Base-by-base conservation (phyloP, 2,113 vertebrate genomes). In the Equus przewalskii region DNA sequence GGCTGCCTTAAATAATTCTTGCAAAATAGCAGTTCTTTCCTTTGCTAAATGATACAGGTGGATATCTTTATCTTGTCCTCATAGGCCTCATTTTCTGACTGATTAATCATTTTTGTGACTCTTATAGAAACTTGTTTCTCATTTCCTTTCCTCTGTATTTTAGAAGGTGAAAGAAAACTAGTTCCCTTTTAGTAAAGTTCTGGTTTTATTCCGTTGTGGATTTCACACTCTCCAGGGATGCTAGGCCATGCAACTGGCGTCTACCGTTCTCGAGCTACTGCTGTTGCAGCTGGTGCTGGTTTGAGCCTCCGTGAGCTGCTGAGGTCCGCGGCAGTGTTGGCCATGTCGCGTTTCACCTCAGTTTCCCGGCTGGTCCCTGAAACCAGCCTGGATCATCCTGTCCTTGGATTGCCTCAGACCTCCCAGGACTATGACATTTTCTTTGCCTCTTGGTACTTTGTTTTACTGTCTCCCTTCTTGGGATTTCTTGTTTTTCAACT, bases 1-100 rank as follows among this genome's bases (percentile, higher is more conserved):
- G 56, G 28, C 88, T 91, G 44, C 62, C 26, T 84, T 95, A 92
- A 90, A 72, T 94, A 83, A 92, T 88, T 83, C 24, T 70, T 85
- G 46, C 44, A 72, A 88, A 58, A 73, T 13, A 79, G 36, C 41
- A 84, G 65, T 30, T 92, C 49, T 93, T 96, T 65, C 49, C 33
- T 79, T 72, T 86, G 28, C 33, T 89, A 80, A 84, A 49, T 70
- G 58, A 28, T 36, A n/a, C 64, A 41, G 67, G 3, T 33, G 41
- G 49, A 93, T 81, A 91, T 88, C 33, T 95, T 90, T 84, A 46
- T 58, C 67, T 82, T 95, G 49, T 93, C 64, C 49, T 93, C 15
- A 44, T 36, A 46, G 26, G 22, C 49, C 70, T 93, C 7, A 4
- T 79, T 81, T 94, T 96, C 75, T 82, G 49, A 73, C 30, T 82